Percentiles rank a stretch among this genome's conserved stretches.
These are phyloP conservation scores for Malacosoma neustria DNA, from an alignment of 2,888 invertebrate species.

Conservation along the genomic window DNA sequence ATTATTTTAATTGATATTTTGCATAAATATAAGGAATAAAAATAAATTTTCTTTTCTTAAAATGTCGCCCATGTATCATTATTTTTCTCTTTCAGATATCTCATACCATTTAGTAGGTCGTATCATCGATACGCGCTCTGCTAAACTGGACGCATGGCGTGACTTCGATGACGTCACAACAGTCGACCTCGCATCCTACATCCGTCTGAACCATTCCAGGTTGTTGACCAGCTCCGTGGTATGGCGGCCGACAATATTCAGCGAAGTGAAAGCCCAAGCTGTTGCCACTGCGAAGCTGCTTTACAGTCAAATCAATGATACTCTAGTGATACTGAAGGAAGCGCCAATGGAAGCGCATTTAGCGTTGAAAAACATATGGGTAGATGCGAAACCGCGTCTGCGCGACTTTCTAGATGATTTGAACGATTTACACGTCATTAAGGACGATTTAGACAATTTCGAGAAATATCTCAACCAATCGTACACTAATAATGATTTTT, in stretches of 20 bases:
- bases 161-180: conserved; percentile 87
- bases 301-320: conserved; percentile 59
- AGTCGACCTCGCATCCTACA: conserved; percentile 84
- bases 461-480: conserved; percentile 83
- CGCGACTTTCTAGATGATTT: conserved; percentile 82
- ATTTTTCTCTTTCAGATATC: too few species aligned
- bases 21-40: too few species aligned
- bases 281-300: conserved; percentile 44
- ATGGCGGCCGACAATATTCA: conserved; percentile 85
- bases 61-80: too few species aligned
- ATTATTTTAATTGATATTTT: too few species aligned
- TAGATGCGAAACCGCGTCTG: conserved; percentile 82
- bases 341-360: conserved; percentile 80
- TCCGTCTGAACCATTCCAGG: conserved; percentile 88
- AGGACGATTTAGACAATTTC: conserved; percentile 82
- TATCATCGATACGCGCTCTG: conserved; percentile 85
- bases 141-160: conserved; percentile 85
- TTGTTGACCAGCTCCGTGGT: conserved; percentile 84
- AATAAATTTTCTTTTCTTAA: too few species aligned
- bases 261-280: conserved; percentile 50
- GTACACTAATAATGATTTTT: conserved; percentile 88
- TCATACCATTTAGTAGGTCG: conserved; percentile 81
- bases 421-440: conserved; percentile 80
- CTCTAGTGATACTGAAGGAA: conserved; percentile 56
- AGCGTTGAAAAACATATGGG: conserved; percentile 82